A percentile compares a stretch with the other conserved stretches of the same genome.
These are phyloP conservation scores for Aleiodes alternator DNA, from an alignment of 2,888 invertebrate genomes.

Conservation along the genomic window DNA sequence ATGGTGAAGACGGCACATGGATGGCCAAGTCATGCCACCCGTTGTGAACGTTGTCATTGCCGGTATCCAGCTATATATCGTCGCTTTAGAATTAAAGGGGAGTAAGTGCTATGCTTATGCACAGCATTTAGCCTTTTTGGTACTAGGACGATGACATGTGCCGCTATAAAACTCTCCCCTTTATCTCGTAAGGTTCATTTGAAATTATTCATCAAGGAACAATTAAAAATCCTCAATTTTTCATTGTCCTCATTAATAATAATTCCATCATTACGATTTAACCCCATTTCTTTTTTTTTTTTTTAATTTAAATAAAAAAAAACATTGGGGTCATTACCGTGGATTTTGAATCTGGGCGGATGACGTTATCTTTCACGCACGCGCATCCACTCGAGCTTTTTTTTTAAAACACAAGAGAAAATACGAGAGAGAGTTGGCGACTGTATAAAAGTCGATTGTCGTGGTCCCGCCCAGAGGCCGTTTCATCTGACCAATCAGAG, in stretches of 20 bases:
- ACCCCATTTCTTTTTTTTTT: not conserved
- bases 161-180: conserved; percentile 18
- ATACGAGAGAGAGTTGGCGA: not conserved
- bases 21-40: conserved; percentile 73
- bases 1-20: conserved; percentile 52
- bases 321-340: too few species aligned
- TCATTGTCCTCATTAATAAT: not conserved
- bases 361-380: not conserved
- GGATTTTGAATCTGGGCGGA: conserved; percentile 5
- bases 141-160: too few species aligned
- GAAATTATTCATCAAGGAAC: conserved; percentile 4
- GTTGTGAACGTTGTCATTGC: conserved; percentile 73
- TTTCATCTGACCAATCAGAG: conserved; percentile 61
- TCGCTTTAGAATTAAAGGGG: too few species aligned
- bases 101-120: too few species aligned
- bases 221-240: not conserved
- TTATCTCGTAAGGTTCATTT: not conserved
- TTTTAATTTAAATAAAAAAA: too few species aligned
- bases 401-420: conserved; percentile 2
- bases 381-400: conserved; percentile 15
- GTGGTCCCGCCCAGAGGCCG: conserved; percentile 66
- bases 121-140: too few species aligned
- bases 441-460: conserved; percentile 66
- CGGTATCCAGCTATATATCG: conserved; percentile 45
- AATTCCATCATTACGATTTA: not conserved